These are phyloP conservation scores for Pinna nobilis DNA, from an alignment of 1,140 invertebrate species.

Conservation along the genomic window DNA sequence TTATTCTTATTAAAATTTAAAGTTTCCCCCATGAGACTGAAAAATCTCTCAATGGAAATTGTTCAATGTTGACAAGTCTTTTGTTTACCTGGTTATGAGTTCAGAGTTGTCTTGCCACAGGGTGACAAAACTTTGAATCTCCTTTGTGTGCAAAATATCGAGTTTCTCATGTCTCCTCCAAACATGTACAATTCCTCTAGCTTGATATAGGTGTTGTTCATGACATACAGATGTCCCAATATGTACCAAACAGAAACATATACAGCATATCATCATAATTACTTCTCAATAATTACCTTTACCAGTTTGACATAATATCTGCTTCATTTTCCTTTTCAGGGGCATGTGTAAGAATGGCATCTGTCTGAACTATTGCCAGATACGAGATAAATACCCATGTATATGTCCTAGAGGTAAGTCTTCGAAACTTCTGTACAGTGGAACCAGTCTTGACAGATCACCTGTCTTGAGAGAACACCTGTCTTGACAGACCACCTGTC, in stretches of 20 bases:
- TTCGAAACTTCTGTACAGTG: too few relatives aligned
- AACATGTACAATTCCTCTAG: neutral
- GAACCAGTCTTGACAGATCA: too few relatives aligned
- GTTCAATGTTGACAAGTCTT: too few relatives aligned
- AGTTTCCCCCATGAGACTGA: too few relatives aligned
- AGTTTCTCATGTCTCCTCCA: too few relatives aligned
- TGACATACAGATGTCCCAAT: neutral
- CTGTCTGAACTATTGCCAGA: slow-evolving; percentile 34
- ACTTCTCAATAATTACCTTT: neutral
- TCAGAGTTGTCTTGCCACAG: too few relatives aligned
- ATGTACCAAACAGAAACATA: neutral
- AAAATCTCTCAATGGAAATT: too few relatives aligned
- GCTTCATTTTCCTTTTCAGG: slow-evolving; percentile 12
- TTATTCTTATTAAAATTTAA: too few relatives aligned
- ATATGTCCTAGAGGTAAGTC: slow-evolving; percentile 38
- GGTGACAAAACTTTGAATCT: too few relatives aligned
- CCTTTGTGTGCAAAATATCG: too few relatives aligned
- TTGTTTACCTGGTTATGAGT: neutral
- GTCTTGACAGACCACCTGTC: too few relatives aligned
- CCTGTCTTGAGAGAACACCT: too few relatives aligned
- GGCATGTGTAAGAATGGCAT: slow-evolving; percentile 35
- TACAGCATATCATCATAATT: neutral
- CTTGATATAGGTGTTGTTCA: neutral
- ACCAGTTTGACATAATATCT: neutral
- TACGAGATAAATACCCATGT: slow-evolving; percentile 34